phyloP scores from a whole-genome alignment of 1,140 invertebrate species.

The Polypedilum vanderplanki region DNA sequence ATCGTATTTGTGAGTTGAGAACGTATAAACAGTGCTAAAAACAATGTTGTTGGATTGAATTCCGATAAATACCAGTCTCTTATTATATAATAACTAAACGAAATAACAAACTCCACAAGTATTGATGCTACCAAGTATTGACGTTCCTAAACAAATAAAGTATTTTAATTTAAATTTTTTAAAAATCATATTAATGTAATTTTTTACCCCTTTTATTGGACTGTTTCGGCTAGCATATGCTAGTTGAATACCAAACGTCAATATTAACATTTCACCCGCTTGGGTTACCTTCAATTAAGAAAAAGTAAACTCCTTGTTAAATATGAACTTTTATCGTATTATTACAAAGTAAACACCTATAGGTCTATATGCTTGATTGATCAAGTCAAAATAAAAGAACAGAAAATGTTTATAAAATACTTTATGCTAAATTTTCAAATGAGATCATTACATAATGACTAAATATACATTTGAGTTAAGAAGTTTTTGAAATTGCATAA shows the following conservation, averaged over 20 bases:
- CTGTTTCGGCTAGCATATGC: conserved; percentile 67
- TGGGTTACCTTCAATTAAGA: conserved; percentile 52
- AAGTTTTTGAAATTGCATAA: too few species aligned
- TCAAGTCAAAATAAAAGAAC: too few species aligned
- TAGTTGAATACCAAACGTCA: conserved; percentile 74
- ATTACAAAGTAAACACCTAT: too few species aligned
- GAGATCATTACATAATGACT: too few species aligned
- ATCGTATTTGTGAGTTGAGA: conserved; percentile 72
- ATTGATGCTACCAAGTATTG: conserved; percentile 70
- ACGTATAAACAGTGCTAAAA: conserved; percentile 61
- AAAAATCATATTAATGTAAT: background rate
- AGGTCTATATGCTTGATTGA: too few species aligned
- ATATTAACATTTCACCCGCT: conserved; percentile 72
- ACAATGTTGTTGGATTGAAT: conserved; percentile 60
- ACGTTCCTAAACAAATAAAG: conserved; percentile 54
- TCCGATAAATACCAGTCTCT: conserved; percentile 54
- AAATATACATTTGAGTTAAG: too few species aligned
- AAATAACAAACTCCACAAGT: conserved; percentile 65
- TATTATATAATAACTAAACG: conserved; percentile 59
- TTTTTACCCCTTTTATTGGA: conserved; percentile 2
- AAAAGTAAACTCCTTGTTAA: too few species aligned
- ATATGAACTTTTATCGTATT: too few species aligned
- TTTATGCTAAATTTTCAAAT: too few species aligned
- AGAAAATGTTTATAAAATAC: too few species aligned
- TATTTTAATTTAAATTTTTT: background rate